Evolutionary conservation across 2,888 invertebrate genomes (phyloP).

Genomic region (Orthosia gothica): DNA sequence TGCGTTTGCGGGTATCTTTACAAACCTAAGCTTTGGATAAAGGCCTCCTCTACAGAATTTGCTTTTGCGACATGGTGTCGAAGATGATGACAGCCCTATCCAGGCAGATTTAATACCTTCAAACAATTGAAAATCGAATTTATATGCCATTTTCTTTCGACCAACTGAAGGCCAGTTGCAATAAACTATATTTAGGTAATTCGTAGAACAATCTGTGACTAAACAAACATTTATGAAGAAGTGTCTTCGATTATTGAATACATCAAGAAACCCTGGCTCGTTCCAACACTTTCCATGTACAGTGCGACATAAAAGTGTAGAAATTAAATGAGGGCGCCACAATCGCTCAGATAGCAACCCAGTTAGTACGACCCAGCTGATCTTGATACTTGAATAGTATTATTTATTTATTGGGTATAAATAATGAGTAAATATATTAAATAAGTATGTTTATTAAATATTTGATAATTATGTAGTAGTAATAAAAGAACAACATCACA

Average conservation of each 20-base stretch:
- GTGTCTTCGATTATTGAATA: conserved; percentile 3
- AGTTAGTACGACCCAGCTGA: no score
- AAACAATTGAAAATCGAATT: not conserved
- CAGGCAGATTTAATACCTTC: not conserved
- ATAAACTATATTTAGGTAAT: not conserved
- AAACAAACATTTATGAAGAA: not conserved
- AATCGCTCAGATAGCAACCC: no score
- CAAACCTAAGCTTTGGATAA: not conserved
- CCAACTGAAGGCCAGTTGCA: not conserved
- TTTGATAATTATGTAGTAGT: no score
- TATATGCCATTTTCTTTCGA: not conserved
- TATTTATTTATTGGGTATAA: no score
- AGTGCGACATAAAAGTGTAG: no score
- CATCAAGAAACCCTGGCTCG: not conserved
- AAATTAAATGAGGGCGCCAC: no score
- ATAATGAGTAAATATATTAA: no score
- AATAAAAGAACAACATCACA: no score
- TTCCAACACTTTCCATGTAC: not conserved
- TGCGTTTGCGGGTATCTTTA: not conserved
- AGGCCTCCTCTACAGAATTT: not conserved
- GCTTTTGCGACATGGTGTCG: no score
- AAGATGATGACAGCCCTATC: not conserved
- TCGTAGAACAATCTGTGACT: conserved; percentile 14
- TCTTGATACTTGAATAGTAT: no score
- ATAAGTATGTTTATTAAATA: no score